Conservation (phyloP, 2,113 vertebrate species). For the Oceanodroma tethys region DNA sequence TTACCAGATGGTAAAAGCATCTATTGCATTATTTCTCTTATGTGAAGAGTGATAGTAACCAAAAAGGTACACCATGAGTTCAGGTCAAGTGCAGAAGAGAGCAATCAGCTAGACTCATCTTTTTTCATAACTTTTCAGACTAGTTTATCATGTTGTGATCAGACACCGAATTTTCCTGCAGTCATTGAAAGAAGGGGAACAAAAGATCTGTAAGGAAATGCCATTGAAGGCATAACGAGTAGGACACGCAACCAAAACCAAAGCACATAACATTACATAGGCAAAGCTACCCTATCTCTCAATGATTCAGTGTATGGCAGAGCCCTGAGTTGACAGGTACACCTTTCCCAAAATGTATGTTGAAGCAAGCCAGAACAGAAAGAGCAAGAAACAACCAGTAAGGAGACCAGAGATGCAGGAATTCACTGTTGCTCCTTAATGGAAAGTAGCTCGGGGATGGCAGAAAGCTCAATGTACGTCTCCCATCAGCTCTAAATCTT, state of each 20-base stretch:
- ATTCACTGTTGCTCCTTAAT: neutral
- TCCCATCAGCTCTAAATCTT: neutral
- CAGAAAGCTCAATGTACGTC: neutral
- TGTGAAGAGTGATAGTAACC: neutral
- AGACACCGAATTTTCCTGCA: neutral
- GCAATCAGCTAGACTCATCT: neutral
- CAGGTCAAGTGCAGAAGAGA: neutral
- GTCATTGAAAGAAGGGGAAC: neutral
- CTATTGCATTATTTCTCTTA: neutral
- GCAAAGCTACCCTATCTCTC: neutral
- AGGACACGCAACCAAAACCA: neutral
- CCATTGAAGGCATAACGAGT: neutral
- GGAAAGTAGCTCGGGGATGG: neutral
- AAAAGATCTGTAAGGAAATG: neutral
- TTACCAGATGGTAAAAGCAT: neutral
- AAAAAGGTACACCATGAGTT: neutral
- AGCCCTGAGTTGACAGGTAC: neutral
- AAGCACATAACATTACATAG: neutral
- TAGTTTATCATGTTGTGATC: neutral
- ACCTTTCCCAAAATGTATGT: neutral
- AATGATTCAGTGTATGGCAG: neutral
- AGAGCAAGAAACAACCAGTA: neutral
- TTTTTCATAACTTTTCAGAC: neutral
- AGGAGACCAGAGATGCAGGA: neutral
- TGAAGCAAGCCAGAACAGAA: neutral